Conservation (phyloP, 1,140 invertebrate genomes). For the Drosophila repletoides region DNA sequence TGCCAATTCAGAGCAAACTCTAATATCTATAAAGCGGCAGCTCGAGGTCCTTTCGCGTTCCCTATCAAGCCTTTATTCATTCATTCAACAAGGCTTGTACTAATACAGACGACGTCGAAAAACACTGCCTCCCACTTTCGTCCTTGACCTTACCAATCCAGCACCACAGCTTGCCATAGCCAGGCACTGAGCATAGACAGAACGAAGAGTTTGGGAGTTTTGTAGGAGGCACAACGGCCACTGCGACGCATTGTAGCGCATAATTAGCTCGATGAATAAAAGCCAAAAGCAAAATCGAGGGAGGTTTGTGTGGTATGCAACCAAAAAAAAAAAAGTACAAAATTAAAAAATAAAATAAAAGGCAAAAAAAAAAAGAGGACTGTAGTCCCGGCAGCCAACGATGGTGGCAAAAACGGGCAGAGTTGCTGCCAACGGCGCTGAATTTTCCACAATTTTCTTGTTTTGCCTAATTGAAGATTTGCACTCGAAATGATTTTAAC, state of each 20-base stretch:
- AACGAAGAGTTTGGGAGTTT: conserved; percentile 26
- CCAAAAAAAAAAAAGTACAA: conserved; percentile 20
- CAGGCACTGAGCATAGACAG: not conserved
- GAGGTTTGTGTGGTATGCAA: conserved; percentile 17
- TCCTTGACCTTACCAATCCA: conserved; percentile 30
- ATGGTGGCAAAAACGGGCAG: conserved; percentile 10
- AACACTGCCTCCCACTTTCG: conserved; percentile 1
- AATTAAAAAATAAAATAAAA: conserved; percentile 22
- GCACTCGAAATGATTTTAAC: conserved; percentile 65
- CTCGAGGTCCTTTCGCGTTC: not conserved
- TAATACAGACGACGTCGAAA: conserved; percentile 4
- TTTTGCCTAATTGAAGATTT: conserved; percentile 65
- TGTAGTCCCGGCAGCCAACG: conserved; percentile 10
- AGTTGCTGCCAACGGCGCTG: conserved; percentile 31
- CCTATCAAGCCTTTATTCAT: conserved; percentile 5
- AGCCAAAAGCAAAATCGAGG: conserved; percentile 34
- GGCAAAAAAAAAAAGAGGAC: not conserved
- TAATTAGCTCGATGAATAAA: conserved; percentile 75
- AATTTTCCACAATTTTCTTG: conserved; percentile 51
- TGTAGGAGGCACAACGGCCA: conserved; percentile 51
- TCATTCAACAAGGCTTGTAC: conserved; percentile 25
- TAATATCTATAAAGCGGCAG: not conserved
- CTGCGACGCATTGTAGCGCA: conserved; percentile 69
- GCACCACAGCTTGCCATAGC: too few species aligned
- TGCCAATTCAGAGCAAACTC: conserved; percentile 15